Conservation (phyloP, 2,888 invertebrate species). For the Pachycephus smyrnensis region DNA sequence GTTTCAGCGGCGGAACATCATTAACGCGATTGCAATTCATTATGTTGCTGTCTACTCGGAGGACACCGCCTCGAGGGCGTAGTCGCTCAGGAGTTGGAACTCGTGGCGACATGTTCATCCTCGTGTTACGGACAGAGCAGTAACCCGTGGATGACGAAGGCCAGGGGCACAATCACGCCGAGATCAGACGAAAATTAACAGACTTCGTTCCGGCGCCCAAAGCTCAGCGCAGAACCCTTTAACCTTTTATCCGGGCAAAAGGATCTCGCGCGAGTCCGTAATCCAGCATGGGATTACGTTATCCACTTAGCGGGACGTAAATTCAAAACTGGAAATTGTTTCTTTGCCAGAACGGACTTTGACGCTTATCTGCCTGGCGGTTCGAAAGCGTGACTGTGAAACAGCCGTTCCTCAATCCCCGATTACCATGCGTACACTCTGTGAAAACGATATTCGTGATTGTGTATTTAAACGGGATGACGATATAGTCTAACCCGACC, state of each 20-base stretch:
- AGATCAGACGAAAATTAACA: constrained; percentile 48
- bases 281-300: constrained; percentile 27
- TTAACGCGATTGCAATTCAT: constrained; percentile 65
- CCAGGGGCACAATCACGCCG: constrained; percentile 35
- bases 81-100: constrained; percentile 33
- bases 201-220: constrained; percentile 34
- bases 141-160: constrained; percentile 25
- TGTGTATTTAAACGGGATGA: neutral
- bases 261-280: neutral
- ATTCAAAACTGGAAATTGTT: constrained; percentile 41
- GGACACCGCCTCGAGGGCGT: constrained; percentile 49
- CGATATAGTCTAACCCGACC: neutral
- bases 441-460: neutral
- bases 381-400: neutral
- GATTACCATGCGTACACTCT: neutral
- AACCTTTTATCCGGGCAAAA: neutral
- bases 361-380: neutral
- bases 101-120: constrained; percentile 24
- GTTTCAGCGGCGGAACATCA: constrained; percentile 41
- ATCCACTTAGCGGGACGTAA: constrained; percentile 48
- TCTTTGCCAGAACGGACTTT: constrained; percentile 16
- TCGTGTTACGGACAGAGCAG: constrained; percentile 14
- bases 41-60: constrained; percentile 55
- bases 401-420: neutral
- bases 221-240: constrained; percentile 18